Evolutionary conservation across 2,797 vertebrate species (phyloP), one percentile per base, ranked within the genome.

Genomic region (Melanotaenia nigrans): DNA sequence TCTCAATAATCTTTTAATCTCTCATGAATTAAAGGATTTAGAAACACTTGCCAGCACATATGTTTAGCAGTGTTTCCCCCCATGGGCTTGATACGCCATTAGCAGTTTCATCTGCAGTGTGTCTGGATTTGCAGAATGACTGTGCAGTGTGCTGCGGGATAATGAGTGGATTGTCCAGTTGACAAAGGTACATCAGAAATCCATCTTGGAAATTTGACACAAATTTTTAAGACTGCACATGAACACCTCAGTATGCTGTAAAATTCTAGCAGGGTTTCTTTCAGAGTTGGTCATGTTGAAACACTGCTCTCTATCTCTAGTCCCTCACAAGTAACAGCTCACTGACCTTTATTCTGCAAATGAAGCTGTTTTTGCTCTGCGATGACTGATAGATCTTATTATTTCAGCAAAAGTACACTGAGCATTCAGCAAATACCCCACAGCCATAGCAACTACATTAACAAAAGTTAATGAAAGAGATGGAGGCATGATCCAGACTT

Each of bases 301-400:
- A 80, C 81, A 71, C 40, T 58, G 66, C 83, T 89, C 28, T 85
- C 70, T 82, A 78, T 85, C 81, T 30, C 28, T 30, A 84, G 79
- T 68, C 72, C 77, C 81, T 89, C 77, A 83, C 87, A 91, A 91
- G 81, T 83, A 88, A 86, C 82, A 72, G 82, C 90, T 85, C 82
- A 61, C 78, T 94, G 94, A 94, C 94, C 95, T 95, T 95, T 95
- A 94, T 93, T 94, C 91, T 90, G 92, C 92, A 93, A 94, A 94
- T 94, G 71, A 94, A 92, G 90, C 91, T 87, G 81, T 90, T 95
- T 93, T 92, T 87, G 79, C 85, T 77, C 75, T 4, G 42, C 78
- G 45, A 75, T 92, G 90, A 94, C 89, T 92, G 93, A 94, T 93
- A 92, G 92, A 90, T 94, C 90, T 90, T 94, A 92, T 94, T 94